These are phyloP conservation scores for Micromys minutus DNA, from an alignment of 2,113 vertebrate genomes.

Conservation along the genomic window DNA sequence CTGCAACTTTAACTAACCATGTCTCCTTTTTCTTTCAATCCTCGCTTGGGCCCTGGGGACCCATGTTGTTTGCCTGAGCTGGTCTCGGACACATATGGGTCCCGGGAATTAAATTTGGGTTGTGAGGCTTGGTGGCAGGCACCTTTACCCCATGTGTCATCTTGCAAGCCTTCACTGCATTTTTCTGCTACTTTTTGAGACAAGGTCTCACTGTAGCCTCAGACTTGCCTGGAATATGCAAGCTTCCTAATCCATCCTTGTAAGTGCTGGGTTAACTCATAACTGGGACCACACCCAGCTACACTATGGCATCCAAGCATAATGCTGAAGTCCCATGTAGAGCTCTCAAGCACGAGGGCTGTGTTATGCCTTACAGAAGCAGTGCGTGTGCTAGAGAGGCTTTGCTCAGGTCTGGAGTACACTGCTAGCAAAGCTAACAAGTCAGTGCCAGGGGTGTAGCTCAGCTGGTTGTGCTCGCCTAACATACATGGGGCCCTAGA, in stretches of 20 bases:
- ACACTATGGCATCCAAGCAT: neutral
- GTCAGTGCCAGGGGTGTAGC: neutral
- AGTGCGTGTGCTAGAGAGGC: neutral
- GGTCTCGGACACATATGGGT: too few species aligned
- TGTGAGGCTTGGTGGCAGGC: too few species aligned
- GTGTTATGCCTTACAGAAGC: rapidly evolving
- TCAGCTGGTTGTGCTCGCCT: neutral
- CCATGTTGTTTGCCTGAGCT: too few species aligned
- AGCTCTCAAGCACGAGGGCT: neutral
- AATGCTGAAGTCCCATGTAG: neutral
- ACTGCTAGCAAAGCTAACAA: neutral
- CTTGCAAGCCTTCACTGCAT: neutral
- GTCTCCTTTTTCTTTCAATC: too few species aligned
- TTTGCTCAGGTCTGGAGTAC: neutral
- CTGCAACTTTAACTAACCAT: too few species aligned
- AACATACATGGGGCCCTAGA: too few species aligned
- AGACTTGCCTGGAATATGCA: neutral
- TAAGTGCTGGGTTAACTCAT: neutral
- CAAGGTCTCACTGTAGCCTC: neutral
- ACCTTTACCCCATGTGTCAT: too few species aligned
- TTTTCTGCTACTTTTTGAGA: neutral
- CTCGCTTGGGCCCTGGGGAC: too few species aligned
- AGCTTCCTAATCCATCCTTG: neutral
- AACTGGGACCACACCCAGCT: neutral
- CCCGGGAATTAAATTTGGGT: neutral